A percentile compares a stretch with the other conserved stretches of the same genome.
Conservation (phyloP, 1,140 invertebrate genomes). For the Glossosoma conforme region DNA sequence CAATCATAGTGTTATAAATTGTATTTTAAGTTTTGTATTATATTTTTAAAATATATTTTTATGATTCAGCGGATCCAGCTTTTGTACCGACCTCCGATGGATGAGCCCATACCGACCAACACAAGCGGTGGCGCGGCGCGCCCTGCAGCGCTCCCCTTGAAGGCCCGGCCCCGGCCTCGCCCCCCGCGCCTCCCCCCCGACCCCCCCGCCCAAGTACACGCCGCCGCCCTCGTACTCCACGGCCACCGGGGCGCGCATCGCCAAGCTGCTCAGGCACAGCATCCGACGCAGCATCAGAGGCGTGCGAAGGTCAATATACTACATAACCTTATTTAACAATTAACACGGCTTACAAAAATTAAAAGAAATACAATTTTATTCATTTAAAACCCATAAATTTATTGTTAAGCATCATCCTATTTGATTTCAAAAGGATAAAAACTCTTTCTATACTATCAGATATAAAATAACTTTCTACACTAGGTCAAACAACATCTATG, state of each 20-base stretch:
- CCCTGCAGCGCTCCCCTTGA: conserved; percentile 32
- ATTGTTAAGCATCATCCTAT: too few relatives aligned
- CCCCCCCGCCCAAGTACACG: conserved; percentile 85
- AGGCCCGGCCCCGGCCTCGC: too few relatives aligned
- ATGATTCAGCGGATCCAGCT: conserved; percentile 63
- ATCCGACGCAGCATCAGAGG: conserved; percentile 74
- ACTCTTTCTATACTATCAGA: too few relatives aligned
- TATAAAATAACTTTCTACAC: too few relatives aligned
- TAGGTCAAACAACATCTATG: too few relatives aligned
- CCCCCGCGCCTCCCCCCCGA: not conserved
- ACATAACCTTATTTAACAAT: too few relatives aligned
- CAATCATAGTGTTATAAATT: too few relatives aligned
- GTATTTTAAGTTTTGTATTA: too few relatives aligned
- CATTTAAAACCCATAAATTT: too few relatives aligned
- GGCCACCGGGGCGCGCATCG: conserved; percentile 77
- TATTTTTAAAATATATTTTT: not conserved
- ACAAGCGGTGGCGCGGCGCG: not conserved
- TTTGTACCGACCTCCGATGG: conserved; percentile 63
- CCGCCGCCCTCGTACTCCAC: conserved; percentile 89
- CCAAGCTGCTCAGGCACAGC: conserved; percentile 73
- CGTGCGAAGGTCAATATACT: conserved; percentile 40
- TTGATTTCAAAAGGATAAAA: too few relatives aligned
- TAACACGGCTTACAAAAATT: too few relatives aligned
- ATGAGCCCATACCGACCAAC: conserved; percentile 34
- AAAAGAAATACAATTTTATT: too few relatives aligned